Evolutionary conservation across 2,113 vertebrate genomes (phyloP).

Genomic region (Chaetodon auriga): DNA sequence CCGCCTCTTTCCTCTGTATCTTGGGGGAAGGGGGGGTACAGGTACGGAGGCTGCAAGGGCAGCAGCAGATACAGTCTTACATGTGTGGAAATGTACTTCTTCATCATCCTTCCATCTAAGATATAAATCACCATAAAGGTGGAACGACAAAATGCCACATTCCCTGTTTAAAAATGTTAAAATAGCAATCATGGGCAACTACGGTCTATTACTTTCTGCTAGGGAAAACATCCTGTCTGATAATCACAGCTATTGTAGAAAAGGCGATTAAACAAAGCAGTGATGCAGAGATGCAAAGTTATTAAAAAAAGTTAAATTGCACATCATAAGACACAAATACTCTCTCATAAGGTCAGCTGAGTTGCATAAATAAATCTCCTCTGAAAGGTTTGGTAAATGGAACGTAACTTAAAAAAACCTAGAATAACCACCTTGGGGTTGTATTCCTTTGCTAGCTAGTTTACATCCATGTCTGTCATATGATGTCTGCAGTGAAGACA

Average conservation of each 20-base stretch:
- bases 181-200: slow-evolving; percentile 33
- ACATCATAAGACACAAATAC: slow-evolving; percentile 14
- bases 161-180: neutral
- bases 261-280: slow-evolving; percentile 45
- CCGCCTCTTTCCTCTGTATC: slow-evolving; percentile 39
- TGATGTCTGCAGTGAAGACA: no score
- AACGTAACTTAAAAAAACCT: neutral
- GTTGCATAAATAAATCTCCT: slow-evolving; percentile 2
- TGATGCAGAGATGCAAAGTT: slow-evolving; percentile 32
- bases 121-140: slow-evolving; percentile 38
- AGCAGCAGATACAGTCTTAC: neutral
- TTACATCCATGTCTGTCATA: no score
- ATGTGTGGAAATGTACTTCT: slow-evolving; percentile 12
- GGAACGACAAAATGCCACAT: slow-evolving; percentile 17
- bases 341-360: neutral
- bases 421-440: no score
- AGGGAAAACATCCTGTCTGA: slow-evolving; percentile 20
- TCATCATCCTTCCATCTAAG: slow-evolving; percentile 36
- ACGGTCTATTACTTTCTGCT: slow-evolving; percentile 35
- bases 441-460: no score
- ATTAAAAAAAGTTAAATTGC: slow-evolving; percentile 30
- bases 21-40: slow-evolving; percentile 12
- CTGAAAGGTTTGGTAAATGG: neutral
- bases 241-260: slow-evolving; percentile 30
- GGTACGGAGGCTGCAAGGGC: slow-evolving; percentile 32